phyloP scores from a whole-genome alignment of 2,797 vertebrate species.

The Hippoglossus hippoglossus region DNA sequence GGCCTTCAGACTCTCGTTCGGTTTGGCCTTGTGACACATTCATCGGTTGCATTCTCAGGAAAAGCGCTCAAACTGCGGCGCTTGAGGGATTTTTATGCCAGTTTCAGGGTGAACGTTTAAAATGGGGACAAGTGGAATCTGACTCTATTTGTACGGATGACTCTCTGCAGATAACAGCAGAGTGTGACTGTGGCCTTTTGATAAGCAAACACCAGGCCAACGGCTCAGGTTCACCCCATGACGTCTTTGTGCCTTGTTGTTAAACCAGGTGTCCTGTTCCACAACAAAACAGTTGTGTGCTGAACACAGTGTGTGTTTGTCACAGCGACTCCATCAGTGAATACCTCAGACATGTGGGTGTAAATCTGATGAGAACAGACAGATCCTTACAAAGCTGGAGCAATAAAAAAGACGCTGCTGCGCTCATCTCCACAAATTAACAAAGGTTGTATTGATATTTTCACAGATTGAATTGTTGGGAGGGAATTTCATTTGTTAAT shows the following conservation, averaged over 20 bases:
- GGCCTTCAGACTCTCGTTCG: constrained; percentile 95
- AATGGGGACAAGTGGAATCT: no score
- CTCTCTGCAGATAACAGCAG: constrained; percentile 17
- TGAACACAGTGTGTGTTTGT: no score
- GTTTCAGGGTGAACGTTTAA: not conserved
- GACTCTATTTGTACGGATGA: not conserved
- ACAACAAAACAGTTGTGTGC: not conserved
- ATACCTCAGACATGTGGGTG: constrained; percentile 52
- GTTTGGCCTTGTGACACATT: constrained; percentile 84
- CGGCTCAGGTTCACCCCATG: not conserved
- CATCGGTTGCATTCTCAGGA: constrained; percentile 42
- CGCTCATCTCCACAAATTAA: constrained; percentile 5
- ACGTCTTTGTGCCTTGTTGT: not conserved
- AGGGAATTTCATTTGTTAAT: constrained; percentile 53
- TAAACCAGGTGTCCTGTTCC: not conserved
- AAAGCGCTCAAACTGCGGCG: constrained; percentile 1
- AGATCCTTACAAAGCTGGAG: constrained; percentile 18
- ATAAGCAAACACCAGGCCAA: no score
- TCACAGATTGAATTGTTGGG: constrained; percentile 6
- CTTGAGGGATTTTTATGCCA: not conserved
- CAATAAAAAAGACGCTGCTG: constrained; percentile 21
- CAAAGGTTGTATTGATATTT: constrained; percentile 16
- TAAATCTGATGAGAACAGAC: constrained; percentile 14
- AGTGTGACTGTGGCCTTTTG: not conserved
- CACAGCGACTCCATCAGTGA: not conserved